These are phyloP conservation scores for Hemiscyllium ocellatum DNA, from an alignment of 2,113 vertebrate species.

Conservation along the genomic window DNA sequence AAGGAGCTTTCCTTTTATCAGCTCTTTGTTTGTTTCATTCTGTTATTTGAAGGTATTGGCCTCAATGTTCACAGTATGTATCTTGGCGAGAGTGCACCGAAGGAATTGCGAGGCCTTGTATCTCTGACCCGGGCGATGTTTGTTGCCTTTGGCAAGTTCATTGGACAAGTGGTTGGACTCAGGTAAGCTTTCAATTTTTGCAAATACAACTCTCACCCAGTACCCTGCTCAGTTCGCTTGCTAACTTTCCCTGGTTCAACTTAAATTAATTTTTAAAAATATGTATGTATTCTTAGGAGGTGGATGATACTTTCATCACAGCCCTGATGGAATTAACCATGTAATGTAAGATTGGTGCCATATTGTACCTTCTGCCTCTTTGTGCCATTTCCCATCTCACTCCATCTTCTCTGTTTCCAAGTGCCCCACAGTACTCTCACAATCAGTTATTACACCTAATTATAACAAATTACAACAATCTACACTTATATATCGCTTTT, in stretches of 20 bases:
- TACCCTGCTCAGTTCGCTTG: neutral
- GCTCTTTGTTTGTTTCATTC: neutral
- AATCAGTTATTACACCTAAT: neutral
- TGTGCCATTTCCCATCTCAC: neutral
- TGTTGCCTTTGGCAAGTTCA: conserved; percentile 59
- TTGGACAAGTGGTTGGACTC: conserved; percentile 68
- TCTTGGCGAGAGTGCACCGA: conserved; percentile 61
- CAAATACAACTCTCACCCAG: neutral
- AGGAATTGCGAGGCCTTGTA: conserved; percentile 55
- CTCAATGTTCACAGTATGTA: conserved; percentile 59
- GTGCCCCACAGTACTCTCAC: neutral
- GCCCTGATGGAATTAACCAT: neutral
- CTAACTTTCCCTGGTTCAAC: neutral
- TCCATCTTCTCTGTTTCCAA: too few species aligned
- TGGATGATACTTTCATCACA: neutral
- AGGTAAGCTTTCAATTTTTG: conserved; percentile 50
- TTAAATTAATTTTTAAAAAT: neutral
- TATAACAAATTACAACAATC: neutral
- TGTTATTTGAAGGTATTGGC: conserved; percentile 51
- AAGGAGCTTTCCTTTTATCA: neutral
- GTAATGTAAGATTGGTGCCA: neutral
- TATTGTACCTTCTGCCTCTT: neutral
- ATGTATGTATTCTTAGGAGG: neutral
- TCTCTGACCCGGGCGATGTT: conserved; percentile 56
- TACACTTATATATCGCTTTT: neutral